Conservation (phyloP, 2,113 vertebrate species). For the Muntiacus reevesi region DNA sequence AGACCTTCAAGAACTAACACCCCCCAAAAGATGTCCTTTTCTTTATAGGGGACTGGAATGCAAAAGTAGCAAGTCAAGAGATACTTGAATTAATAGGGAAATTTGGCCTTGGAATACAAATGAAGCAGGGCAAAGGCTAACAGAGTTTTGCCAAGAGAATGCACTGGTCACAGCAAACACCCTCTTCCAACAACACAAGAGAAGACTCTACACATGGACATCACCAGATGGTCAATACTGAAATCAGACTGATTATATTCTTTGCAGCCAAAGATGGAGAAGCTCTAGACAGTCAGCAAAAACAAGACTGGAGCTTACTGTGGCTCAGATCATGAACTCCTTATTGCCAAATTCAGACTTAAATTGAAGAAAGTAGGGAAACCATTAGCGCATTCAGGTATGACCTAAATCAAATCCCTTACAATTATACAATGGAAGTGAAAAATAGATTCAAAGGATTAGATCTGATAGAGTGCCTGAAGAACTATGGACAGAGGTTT, state of each 20-base stretch:
- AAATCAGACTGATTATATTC: background rate
- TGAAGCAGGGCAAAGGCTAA: background rate
- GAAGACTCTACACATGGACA: background rate
- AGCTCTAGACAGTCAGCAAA: background rate
- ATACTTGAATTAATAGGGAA: background rate
- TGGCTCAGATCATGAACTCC: background rate
- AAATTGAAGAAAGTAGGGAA: background rate
- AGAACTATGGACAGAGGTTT: background rate
- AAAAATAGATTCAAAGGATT: background rate
- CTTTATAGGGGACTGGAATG: background rate
- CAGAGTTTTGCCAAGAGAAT: background rate
- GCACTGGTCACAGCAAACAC: background rate
- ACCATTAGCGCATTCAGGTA: background rate
- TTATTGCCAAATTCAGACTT: background rate
- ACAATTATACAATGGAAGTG: background rate
- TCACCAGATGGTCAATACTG: background rate
- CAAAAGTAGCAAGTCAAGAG: background rate
- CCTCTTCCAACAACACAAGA: background rate
- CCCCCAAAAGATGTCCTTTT: background rate
- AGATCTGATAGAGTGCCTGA: background rate
- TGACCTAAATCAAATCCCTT: background rate
- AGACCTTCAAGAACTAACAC: background rate
- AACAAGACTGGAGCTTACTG: background rate
- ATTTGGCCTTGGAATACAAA: background rate
- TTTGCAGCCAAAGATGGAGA: background rate